phyloP scores from a whole-genome alignment of 2,888 invertebrate genomes.

The Thecophora atra region DNA sequence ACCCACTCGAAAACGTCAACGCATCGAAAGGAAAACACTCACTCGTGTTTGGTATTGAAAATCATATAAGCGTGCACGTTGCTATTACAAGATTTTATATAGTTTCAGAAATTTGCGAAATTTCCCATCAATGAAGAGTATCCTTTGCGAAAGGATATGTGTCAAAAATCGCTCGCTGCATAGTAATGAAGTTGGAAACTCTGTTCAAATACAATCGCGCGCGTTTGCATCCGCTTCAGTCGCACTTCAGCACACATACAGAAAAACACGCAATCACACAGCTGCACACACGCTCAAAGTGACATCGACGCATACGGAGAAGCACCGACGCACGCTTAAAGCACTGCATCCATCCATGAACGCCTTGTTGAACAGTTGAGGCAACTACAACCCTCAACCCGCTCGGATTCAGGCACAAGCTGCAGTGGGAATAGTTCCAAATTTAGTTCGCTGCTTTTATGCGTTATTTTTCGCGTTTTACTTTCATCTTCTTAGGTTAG shows the following conservation, averaged over 20 bases:
- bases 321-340: too few relatives aligned
- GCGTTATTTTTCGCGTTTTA: too few relatives aligned
- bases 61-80: constrained; percentile 1
- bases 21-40: not conserved
- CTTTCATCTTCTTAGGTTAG: too few relatives aligned
- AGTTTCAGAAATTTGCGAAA: constrained; percentile 1
- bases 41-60: not conserved
- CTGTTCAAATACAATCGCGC: constrained; percentile 9
- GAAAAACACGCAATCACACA: not conserved
- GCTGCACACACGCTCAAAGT: not conserved
- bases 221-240: not conserved
- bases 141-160: constrained; percentile 41
- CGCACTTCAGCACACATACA: not conserved
- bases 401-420: not conserved
- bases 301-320: too few relatives aligned
- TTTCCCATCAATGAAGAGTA: constrained; percentile 34
- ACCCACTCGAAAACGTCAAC: not conserved
- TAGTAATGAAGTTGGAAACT: constrained; percentile 39
- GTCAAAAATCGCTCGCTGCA: constrained; percentile 42
- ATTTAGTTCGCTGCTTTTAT: too few relatives aligned
- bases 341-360: too few relatives aligned
- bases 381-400: not conserved
- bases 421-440: constrained; percentile 13
- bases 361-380: not conserved
- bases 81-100: not conserved